phyloP scores from a whole-genome alignment of 2,113 vertebrate species.

The Corydoras maculifer region DNA sequence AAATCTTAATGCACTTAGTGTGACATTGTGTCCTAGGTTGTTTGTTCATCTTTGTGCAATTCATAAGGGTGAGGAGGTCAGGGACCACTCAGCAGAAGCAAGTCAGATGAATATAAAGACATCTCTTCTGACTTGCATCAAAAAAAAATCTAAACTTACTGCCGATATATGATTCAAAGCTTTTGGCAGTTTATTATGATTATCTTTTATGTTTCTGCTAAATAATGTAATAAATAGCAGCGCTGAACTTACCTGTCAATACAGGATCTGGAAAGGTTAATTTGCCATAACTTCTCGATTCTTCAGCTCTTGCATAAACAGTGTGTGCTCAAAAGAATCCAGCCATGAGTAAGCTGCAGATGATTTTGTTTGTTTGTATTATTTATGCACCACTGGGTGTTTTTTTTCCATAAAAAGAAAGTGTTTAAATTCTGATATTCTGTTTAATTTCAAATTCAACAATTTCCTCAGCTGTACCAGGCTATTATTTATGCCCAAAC shows the following conservation, averaged over 20 bases:
- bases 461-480: too few species aligned
- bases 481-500: too few species aligned
- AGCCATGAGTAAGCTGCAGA: conserved; percentile 17
- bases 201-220: background rate
- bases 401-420: conserved; percentile 17
- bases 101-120: conserved; percentile 49
- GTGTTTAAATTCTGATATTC: conserved; percentile 7
- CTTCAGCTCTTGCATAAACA: conserved; percentile 26
- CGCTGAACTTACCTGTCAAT: conserved; percentile 70
- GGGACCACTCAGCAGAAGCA: conserved; percentile 63
- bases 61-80: conserved; percentile 56
- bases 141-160: conserved; percentile 40
- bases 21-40: conserved; percentile 43
- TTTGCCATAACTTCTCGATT: conserved; percentile 61
- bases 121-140: conserved; percentile 34
- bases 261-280: conserved; percentile 68
- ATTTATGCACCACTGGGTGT: conserved; percentile 14
- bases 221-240: conserved; percentile 73
- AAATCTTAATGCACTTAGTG: conserved; percentile 52
- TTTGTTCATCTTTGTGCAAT: conserved; percentile 49
- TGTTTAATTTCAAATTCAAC: too few species aligned
- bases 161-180: conserved; percentile 47
- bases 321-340: conserved; percentile 11
- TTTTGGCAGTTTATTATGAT: conserved; percentile 69
- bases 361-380: conserved; percentile 25